These are phyloP conservation scores for Scartelaos histophorus DNA, from an alignment of 2,113 vertebrate species.

Conservation along the genomic window DNA sequence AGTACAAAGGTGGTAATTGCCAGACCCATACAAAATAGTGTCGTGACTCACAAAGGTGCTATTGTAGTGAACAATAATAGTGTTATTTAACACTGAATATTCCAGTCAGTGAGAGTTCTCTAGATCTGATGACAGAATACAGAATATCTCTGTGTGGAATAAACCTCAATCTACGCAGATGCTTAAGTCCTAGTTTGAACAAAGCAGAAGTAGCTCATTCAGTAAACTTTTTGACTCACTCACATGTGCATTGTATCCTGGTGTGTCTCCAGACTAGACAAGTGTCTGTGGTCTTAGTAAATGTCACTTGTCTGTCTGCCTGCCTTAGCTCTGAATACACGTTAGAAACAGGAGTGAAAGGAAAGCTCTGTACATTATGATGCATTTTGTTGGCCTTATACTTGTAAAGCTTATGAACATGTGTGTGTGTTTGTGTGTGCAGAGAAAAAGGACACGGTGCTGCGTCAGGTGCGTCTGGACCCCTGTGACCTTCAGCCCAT, in stretches of 20 bases:
- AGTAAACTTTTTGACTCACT: not conserved
- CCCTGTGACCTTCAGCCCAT: constrained; percentile 96
- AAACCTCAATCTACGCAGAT: not conserved
- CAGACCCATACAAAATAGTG: not conserved
- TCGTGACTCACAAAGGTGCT: not conserved
- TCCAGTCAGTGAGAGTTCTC: not conserved
- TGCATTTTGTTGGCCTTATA: too few species aligned
- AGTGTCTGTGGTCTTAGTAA: not conserved
- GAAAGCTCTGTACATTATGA: too few species aligned
- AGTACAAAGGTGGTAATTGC: not conserved
- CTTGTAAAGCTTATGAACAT: not conserved
- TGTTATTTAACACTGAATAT: not conserved
- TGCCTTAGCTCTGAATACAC: too few species aligned
- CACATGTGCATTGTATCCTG: too few species aligned
- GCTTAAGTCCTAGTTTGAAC: not conserved
- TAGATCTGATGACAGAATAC: not conserved
- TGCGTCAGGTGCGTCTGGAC: constrained; percentile 95
- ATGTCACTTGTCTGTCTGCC: too few species aligned
- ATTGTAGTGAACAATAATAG: not conserved
- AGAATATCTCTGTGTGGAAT: not conserved
- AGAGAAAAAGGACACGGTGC: constrained; percentile 99
- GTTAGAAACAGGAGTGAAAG: too few species aligned
- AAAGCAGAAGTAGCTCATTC: not conserved
- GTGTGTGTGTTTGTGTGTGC: constrained; percentile 22
- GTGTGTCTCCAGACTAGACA: not conserved